These are phyloP conservation scores for Galemys pyrenaicus DNA, from an alignment of 2,113 vertebrate genomes.

Conservation along the genomic window DNA sequence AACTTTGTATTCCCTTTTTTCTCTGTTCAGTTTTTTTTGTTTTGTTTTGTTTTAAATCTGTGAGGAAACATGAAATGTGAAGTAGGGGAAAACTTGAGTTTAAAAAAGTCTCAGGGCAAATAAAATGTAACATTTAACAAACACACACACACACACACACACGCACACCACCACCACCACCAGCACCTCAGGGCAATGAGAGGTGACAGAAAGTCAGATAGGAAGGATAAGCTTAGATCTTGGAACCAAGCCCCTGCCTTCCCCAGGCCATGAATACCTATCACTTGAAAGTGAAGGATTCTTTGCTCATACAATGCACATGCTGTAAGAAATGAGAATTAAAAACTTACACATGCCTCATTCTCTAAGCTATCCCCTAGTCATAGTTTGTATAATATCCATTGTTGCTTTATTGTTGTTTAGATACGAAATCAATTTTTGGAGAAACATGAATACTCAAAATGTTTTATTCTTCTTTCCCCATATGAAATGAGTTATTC, in stretches of 20 bases:
- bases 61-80: background rate
- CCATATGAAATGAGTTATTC: background rate
- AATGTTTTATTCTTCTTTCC: background rate
- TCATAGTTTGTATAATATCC: background rate
- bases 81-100: background rate
- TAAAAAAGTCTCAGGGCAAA: background rate
- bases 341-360: background rate
- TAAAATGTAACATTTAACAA: background rate
- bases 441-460: background rate
- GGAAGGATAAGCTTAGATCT: background rate
- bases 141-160: background rate
- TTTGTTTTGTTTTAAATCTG: background rate
- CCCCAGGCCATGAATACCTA: too few species aligned
- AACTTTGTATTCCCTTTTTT: background rate
- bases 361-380: background rate
- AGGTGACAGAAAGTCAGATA: background rate
- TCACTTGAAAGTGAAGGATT: background rate
- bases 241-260: background rate
- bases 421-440: background rate
- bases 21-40: background rate
- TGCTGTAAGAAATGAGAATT: background rate
- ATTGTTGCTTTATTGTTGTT: background rate
- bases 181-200: background rate
- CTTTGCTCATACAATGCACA: background rate
- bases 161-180: too few species aligned